phyloP scores from a whole-genome alignment of 2,888 invertebrate genomes.

The Heliconius ethilla region DNA sequence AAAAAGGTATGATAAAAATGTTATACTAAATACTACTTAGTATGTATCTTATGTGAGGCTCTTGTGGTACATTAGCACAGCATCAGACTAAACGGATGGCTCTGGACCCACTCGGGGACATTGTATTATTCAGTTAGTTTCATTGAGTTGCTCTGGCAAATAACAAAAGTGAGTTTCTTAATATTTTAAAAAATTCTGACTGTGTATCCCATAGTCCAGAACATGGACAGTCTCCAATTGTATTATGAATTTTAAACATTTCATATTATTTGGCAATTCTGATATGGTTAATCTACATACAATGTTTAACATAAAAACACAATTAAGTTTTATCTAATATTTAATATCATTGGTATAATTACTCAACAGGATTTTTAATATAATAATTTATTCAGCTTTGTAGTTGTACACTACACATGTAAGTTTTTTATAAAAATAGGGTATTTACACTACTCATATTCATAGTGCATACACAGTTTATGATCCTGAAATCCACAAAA shows the following conservation, averaged over 20 bases:
- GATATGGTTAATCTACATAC: not conserved
- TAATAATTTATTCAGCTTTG: not conserved
- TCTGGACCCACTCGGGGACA: not conserved
- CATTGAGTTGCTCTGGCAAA: not conserved
- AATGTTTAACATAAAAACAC: not conserved
- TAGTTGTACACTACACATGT: not conserved
- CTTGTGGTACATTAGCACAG: not conserved
- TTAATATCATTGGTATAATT: not conserved
- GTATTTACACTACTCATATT: not conserved
- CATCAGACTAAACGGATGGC: not conserved
- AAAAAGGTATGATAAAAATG: conserved; percentile 87
- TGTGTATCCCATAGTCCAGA: too few relatives aligned
- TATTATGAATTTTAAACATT: not conserved
- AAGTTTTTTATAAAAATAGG: not conserved
- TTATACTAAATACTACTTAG: not conserved
- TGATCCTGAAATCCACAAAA: too few relatives aligned
- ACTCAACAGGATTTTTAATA: not conserved
- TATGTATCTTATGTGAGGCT: not conserved
- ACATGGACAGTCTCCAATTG: too few relatives aligned
- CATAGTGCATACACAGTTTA: not conserved
- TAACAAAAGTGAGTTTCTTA: too few relatives aligned
- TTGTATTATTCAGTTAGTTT: not conserved
- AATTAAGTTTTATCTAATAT: not conserved
- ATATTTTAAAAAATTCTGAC: too few relatives aligned
- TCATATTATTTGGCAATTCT: not conserved